Evolutionary conservation across 2,797 vertebrate species (phyloP), one percentile per base, ranked within the genome.

Genomic region (Enteromius paludinosus): DNA sequence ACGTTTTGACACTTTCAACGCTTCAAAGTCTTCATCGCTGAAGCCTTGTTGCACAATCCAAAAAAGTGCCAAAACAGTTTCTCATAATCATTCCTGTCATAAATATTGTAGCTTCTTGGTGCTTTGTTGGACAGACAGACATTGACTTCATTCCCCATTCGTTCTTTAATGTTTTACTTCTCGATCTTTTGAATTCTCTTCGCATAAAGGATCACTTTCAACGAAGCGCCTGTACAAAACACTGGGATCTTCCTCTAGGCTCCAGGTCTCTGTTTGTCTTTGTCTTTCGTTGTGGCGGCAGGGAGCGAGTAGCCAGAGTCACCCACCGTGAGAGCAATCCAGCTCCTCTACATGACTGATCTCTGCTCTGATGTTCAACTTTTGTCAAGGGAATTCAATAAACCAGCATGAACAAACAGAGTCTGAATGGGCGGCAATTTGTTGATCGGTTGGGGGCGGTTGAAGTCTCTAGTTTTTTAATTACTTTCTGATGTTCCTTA

Each of bases 371-470:
- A 78, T 73, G 49, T 56, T 78, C 56, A 65, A 23, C 47, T 23
- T 73, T 80, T 79, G 72, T 79, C 30, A 61, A 41, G 78, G 73
- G 54, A 78, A 45, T 72, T 74, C 43, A 38, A 17, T 79, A 83
- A 76, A 30, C 33, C 59, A 12, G 9, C 30, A n/a, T 70, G 66
- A 59, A 59, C 78, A 56, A 30, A 74, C 30, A 52, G 14, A 33
- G 56, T 33, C 71, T 66, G 23, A 56, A 81, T 66, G 43, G 43
- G n/a, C 4, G 15, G 28, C 1, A 49, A 38, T 41, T 41, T 47
- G 68, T 47, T 17, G 4, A 61, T n/a, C 15, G 5, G 52, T 28
- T 43, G 23, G 17, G 7, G 45, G 43, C 0, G 12, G 28, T 80
- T 30, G 3, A 71, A 69, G 56, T 11, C 41, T 62, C n/a, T 14